A percentile compares a stretch with the other conserved stretches of the same genome.
phyloP scores from a whole-genome alignment of 2,113 vertebrate species.

The Cynoglossus semilaevis region DNA sequence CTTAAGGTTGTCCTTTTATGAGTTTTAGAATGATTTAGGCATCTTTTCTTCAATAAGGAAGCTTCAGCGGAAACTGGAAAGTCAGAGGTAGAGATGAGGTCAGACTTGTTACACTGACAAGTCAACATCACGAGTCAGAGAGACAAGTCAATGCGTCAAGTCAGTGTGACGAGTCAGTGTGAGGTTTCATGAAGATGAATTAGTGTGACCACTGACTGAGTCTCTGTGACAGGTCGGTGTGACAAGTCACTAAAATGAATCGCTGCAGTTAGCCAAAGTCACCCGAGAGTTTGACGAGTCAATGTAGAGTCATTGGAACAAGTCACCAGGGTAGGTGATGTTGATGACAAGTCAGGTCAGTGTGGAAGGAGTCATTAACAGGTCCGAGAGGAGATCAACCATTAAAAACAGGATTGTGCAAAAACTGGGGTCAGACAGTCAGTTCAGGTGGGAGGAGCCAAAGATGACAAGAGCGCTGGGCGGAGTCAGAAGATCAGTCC shows the following conservation, averaged over 20 bases:
- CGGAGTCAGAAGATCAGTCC: conserved; percentile 60
- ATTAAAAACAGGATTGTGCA: conserved; percentile 8
- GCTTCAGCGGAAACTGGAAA: background rate
- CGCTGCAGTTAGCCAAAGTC: too few species aligned
- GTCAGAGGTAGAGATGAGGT: conserved; percentile 13
- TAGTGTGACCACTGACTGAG: too few species aligned
- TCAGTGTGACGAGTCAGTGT: conserved; percentile 24
- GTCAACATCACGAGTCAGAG: conserved; percentile 17
- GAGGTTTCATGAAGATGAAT: too few species aligned
- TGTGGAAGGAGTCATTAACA: too few species aligned
- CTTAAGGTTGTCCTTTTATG: too few species aligned
- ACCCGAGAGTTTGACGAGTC: too few species aligned
- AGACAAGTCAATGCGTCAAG: conserved; percentile 18
- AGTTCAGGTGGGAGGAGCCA: conserved; percentile 59
- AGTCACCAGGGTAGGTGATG: too few species aligned
- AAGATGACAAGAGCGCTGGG: conserved; percentile 54
- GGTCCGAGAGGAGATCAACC: background rate
- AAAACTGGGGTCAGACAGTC: conserved; percentile 45
- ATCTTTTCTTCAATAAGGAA: background rate
- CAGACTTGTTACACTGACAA: conserved; percentile 22
- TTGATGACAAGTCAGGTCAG: too few species aligned
- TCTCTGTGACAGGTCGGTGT: too few species aligned
- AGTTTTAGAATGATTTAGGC: background rate
- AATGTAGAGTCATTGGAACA: too few species aligned
- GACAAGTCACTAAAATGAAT: too few species aligned